These are phyloP conservation scores for Leptobrachium leishanense DNA, from an alignment of 2,113 vertebrate genomes.

Conservation along the genomic window DNA sequence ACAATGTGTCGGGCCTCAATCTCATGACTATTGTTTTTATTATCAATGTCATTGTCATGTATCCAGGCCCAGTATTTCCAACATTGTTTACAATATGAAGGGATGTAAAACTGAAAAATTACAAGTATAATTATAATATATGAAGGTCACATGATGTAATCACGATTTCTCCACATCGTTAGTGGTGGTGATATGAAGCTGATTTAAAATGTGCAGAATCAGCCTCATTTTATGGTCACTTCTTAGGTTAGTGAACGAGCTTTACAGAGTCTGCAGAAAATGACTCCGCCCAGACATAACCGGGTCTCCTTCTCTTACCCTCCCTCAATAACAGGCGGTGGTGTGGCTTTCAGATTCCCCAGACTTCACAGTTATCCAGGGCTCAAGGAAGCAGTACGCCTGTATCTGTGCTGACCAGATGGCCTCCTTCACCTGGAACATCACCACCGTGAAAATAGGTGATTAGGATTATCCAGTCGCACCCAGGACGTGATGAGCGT, in stretches of 20 bases:
- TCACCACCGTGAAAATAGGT: conserved; percentile 67
- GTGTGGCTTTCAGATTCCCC: conserved; percentile 51
- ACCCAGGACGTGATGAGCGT: too few relatives aligned
- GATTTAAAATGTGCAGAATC: background rate
- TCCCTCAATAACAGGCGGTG: conserved; percentile 6
- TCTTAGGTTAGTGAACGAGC: background rate
- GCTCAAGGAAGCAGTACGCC: conserved; percentile 47
- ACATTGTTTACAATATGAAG: too few relatives aligned
- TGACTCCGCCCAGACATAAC: background rate
- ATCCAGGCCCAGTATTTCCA: too few relatives aligned
- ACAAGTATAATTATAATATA: too few relatives aligned
- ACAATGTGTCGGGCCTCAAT: too few relatives aligned
- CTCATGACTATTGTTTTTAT: too few relatives aligned
- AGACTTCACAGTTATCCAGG: background rate
- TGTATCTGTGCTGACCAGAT: conserved; percentile 62
- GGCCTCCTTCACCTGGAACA: conserved; percentile 61
- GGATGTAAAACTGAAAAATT: too few relatives aligned
- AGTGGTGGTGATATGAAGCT: too few relatives aligned
- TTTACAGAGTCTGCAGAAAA: background rate
- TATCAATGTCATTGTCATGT: too few relatives aligned
- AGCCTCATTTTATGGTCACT: background rate
- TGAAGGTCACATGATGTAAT: too few relatives aligned
- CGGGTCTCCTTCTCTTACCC: background rate
- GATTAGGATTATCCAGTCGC: background rate
- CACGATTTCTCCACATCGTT: too few relatives aligned